phyloP scores from a whole-genome alignment of 2,888 invertebrate species.

The Acanthopleura granulata region DNA sequence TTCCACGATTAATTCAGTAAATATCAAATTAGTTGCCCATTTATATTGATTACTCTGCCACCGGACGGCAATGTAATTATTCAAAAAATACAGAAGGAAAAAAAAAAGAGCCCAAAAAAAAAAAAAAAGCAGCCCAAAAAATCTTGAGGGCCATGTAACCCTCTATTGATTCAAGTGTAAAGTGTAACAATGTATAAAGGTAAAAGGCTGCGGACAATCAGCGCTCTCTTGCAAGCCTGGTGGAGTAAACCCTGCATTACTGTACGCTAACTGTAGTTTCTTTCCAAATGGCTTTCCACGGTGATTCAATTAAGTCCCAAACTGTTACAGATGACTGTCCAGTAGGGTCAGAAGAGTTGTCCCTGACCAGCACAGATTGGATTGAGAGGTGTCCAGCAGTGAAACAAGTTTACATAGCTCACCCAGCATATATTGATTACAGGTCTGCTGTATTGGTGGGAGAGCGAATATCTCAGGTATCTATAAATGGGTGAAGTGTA shows the following conservation, averaged over 20 bases:
- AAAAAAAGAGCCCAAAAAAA: not conserved
- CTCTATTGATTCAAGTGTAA: not conserved
- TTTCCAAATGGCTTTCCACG: not conserved
- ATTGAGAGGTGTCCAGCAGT: not conserved
- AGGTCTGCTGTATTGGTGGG: not conserved
- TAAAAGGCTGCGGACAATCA: not conserved
- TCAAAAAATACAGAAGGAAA: not conserved
- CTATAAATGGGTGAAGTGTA: not conserved
- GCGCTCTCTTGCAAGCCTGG: not conserved
- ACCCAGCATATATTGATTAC: conserved; percentile 13
- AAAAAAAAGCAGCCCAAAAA: too few species aligned
- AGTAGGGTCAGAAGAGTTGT: not conserved
- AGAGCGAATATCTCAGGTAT: not conserved
- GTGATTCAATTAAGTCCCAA: not conserved
- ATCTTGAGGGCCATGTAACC: not conserved
- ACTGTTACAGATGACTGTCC: not conserved
- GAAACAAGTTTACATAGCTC: conserved; percentile 1
- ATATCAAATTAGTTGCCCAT: conserved; percentile 18
- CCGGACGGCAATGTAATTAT: not conserved
- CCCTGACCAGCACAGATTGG: conserved; percentile 4
- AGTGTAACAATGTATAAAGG: not conserved
- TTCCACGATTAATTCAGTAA: conserved; percentile 17
- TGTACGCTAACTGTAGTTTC: not conserved
- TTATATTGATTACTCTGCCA: conserved; percentile 10
- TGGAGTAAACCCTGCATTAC: too few species aligned